These are phyloP conservation scores for Leptarthrus brevirostris DNA, from an alignment of 2,888 invertebrate species.

Conservation along the genomic window DNA sequence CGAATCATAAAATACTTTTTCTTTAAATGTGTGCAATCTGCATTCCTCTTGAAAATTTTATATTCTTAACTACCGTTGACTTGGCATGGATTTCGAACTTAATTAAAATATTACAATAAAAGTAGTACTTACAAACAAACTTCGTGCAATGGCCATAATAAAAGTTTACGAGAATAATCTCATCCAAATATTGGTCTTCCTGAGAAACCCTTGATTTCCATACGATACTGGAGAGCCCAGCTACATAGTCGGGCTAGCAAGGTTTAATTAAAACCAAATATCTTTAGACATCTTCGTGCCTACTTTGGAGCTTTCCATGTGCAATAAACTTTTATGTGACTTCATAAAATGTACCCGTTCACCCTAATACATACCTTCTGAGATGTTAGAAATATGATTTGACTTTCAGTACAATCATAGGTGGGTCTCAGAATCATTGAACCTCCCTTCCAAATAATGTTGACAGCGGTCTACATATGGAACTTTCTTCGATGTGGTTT, in stretches of 20 bases:
- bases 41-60: too few relatives aligned
- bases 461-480: slow-evolving; percentile 16
- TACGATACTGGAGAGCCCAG: background rate
- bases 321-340: slow-evolving; percentile 47
- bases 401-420: slow-evolving; percentile 26
- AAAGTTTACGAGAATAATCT: slow-evolving; percentile 45
- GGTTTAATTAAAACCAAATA: slow-evolving; percentile 47
- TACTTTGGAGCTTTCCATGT: slow-evolving; percentile 15
- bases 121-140: slow-evolving; percentile 38
- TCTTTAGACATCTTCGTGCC: slow-evolving; percentile 21
- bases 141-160: slow-evolving; percentile 33
- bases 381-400: slow-evolving; percentile 27
- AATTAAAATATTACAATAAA: slow-evolving; percentile 35
- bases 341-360: slow-evolving; percentile 24
- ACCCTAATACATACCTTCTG: background rate
- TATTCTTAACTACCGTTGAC: too few relatives aligned
- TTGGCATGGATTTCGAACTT: slow-evolving; percentile 35
- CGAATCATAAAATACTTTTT: too few relatives aligned
- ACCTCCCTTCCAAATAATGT: slow-evolving; percentile 16
- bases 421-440: slow-evolving; percentile 4
- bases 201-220: slow-evolving; percentile 19
- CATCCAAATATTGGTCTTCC: slow-evolving; percentile 42
- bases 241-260: slow-evolving; percentile 6
- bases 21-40: too few relatives aligned
- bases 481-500: background rate